These are phyloP conservation scores for Leuciscus idus DNA, from an alignment of 2,113 vertebrate genomes.

Conservation along the genomic window DNA sequence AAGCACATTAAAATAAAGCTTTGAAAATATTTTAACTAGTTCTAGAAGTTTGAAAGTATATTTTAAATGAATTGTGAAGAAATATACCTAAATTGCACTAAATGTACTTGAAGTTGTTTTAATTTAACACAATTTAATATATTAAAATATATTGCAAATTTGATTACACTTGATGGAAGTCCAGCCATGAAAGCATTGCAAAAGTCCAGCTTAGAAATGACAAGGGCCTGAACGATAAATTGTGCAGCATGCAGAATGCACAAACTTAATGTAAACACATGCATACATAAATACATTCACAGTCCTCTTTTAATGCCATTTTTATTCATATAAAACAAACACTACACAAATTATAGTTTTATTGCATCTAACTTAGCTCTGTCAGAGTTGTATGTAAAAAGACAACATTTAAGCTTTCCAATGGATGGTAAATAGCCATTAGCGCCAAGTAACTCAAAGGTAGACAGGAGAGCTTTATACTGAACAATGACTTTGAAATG, in stretches of 20 bases:
- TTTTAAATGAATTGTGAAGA: too few relatives aligned
- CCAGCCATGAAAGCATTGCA: background rate
- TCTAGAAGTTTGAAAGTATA: too few relatives aligned
- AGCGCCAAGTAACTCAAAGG: background rate
- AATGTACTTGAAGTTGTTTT: too few relatives aligned
- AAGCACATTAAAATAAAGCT: too few relatives aligned
- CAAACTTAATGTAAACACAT: too few relatives aligned
- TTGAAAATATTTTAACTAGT: too few relatives aligned
- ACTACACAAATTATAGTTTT: background rate
- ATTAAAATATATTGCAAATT: too few relatives aligned
- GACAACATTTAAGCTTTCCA: background rate
- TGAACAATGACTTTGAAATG: slow-evolving; percentile 36
- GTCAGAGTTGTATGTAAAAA: background rate
- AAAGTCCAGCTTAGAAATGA: background rate
- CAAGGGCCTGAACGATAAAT: background rate
- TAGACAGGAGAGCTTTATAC: background rate
- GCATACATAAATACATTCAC: background rate
- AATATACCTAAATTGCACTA: too few relatives aligned
- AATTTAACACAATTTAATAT: too few relatives aligned
- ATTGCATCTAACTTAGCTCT: background rate
- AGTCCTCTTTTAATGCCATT: background rate
- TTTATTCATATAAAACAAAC: background rate
- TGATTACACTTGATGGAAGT: background rate
- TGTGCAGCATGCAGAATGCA: too few relatives aligned
- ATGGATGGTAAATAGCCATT: slow-evolving; percentile 27